Base-by-base conservation (phyloP, 2,113 vertebrate genomes). In the Psilopogon haemacephalus region DNA sequence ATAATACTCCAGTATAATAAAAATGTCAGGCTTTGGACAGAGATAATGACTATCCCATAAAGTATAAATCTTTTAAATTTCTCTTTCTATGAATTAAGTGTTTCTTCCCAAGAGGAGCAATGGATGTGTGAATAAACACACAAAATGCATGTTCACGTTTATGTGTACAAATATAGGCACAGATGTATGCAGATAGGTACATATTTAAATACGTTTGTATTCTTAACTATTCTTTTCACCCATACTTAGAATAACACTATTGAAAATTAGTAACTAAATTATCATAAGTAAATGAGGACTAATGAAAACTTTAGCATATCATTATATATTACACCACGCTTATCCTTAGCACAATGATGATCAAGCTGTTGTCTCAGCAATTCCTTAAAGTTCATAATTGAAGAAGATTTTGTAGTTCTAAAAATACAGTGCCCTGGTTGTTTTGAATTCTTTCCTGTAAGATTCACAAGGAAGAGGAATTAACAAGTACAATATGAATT, bases 1-100 rank as follows among this genome's bases (percentile, higher is more conserved):
- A 84, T 63, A 83, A 90, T 89, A 79, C 2, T 88, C 56, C 19
- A 59, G 28, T 55, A 73, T 21, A 76, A 86, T 85, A 91, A 91
- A 94, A 94, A 52, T 64, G 30, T 94, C 63, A 79, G 76, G 82
- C 71, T 28, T 89, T 21, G 5, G 33, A 82, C 38, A 76, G 63
- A 91, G 30, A 75, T 69, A 93, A 90, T 75, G 64, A 64, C 40
- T 64, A 70, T 11, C 15, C 9, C 9, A 73, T 67, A 18, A 82
- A 77, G 17, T 5, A 83, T 42, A 85, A 87, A 84, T 89, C 32
- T 87, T 82, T 55, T 14, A 8, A 92, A 87, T 13, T 72, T 48
- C 30, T 65, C 54, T 64, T 78, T 75, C 42, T 7, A 28, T 56
- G 4, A 63, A 79, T 62, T 38, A 60, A 90, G 4, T 59, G 42